Percentiles rank a stretch among this genome's conserved stretches.
Evolutionary conservation across 2,113 vertebrate species (phyloP).

Genomic region (Grantiella picta): DNA sequence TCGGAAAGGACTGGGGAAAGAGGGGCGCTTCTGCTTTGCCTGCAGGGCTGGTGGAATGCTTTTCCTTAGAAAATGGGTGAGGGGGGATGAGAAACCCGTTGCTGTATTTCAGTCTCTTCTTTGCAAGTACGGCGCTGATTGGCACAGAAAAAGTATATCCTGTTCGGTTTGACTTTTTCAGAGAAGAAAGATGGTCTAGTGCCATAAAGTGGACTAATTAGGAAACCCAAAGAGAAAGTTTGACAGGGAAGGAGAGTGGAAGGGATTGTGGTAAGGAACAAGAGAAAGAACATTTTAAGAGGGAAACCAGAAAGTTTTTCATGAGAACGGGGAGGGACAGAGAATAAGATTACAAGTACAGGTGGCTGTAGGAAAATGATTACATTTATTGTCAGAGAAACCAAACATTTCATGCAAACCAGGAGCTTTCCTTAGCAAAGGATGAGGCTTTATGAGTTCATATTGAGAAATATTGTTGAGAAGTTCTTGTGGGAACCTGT

Average conservation of each 20-base stretch:
- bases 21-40: background rate
- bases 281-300: background rate
- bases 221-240: background rate
- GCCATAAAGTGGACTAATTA: rapidly evolving
- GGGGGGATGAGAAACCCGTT: rapidly evolving
- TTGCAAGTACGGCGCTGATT: background rate
- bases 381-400: background rate
- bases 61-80: background rate
- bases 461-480: background rate
- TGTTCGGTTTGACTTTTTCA: background rate
- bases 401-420: background rate
- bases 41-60: too few species aligned
- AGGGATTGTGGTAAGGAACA: background rate
- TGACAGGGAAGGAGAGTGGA: background rate
- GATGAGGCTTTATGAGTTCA: background rate
- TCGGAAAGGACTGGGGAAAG: rapidly evolving
- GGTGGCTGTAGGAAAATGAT: background rate
- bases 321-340: background rate
- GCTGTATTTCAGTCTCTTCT: background rate
- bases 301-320: rapidly evolving
- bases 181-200: background rate
- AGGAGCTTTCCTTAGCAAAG: background rate
- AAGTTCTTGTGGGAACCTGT: background rate
- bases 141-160: background rate
- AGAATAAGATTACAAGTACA: background rate